Conservation (phyloP, 2,113 vertebrate genomes). For the Arenaria interpres region DNA sequence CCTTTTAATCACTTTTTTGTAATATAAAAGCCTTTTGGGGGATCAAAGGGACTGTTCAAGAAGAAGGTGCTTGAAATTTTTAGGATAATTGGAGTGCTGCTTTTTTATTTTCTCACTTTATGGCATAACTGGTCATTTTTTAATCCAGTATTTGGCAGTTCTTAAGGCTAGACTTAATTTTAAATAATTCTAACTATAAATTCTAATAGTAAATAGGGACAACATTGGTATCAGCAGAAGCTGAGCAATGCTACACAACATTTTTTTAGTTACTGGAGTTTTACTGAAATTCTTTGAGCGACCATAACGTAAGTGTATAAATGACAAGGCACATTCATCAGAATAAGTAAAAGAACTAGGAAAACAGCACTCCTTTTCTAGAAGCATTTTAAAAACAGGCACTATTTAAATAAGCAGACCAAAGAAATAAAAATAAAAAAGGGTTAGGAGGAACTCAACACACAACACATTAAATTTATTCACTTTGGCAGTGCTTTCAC, state of each 20-base stretch:
- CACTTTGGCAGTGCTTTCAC: background rate
- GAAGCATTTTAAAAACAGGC: background rate
- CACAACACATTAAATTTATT: background rate
- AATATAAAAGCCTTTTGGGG: background rate
- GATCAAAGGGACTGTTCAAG: background rate
- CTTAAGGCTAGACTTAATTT: background rate
- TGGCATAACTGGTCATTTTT: background rate
- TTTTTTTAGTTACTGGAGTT: background rate
- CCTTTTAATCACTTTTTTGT: background rate
- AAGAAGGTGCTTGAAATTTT: background rate
- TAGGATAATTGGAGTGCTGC: background rate
- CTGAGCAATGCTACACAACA: background rate
- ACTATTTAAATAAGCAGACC: background rate
- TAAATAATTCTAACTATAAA: background rate
- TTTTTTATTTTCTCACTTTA: background rate
- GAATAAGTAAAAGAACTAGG: background rate
- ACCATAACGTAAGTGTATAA: background rate
- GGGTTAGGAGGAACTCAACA: background rate
- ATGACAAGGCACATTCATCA: background rate
- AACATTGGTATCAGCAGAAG: background rate
- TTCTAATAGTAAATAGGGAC: background rate
- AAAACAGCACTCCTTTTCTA: background rate
- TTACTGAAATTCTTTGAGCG: background rate
- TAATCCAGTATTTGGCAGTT: background rate
- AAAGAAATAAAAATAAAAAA: background rate